A percentile compares a stretch with the other conserved stretches of the same genome.
Conservation (phyloP, 2,113 vertebrate species). For the Rhinogobius similis region DNA sequence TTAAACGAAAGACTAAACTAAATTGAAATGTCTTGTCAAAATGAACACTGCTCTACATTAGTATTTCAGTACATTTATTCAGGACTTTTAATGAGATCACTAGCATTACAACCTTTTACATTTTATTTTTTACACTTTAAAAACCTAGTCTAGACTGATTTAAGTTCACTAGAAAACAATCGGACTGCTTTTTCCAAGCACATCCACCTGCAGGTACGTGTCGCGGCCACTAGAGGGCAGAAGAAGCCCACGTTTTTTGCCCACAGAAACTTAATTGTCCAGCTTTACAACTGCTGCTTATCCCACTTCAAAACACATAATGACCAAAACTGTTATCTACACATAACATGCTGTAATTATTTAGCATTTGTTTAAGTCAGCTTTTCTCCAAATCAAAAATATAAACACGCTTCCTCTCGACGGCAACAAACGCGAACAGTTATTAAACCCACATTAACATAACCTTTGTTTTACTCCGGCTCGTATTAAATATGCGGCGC, state of each 20-base stretch:
- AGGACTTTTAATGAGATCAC: no score
- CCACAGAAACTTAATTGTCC: slow-evolving; percentile 19
- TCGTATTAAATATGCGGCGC: slow-evolving; percentile 72
- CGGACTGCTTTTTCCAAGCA: no score
- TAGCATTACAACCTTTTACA: neutral
- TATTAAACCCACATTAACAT: slow-evolving; percentile 66
- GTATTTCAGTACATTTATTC: no score
- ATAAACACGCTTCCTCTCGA: slow-evolving; percentile 20
- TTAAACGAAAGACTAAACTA: no score
- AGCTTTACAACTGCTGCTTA: slow-evolving; percentile 30
- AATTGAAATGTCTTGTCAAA: no score
- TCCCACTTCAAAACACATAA: slow-evolving; percentile 36
- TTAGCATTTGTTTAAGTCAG: slow-evolving; percentile 4
- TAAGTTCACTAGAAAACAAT: no score
- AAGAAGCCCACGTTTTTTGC: slow-evolving; percentile 42
- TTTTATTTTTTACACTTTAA: neutral
- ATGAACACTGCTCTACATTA: no score
- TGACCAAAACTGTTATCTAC: slow-evolving; percentile 46
- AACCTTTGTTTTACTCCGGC: slow-evolving; percentile 70
- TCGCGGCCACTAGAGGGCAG: slow-evolving; percentile 75
- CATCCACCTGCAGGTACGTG: neutral
- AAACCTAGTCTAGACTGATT: no score
- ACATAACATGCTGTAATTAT: slow-evolving; percentile 39
- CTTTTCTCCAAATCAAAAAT: slow-evolving; percentile 37
- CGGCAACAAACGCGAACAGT: slow-evolving; percentile 44